Conservation (phyloP, 2,797 vertebrate genomes). For the Phataginus tetradactyla region DNA sequence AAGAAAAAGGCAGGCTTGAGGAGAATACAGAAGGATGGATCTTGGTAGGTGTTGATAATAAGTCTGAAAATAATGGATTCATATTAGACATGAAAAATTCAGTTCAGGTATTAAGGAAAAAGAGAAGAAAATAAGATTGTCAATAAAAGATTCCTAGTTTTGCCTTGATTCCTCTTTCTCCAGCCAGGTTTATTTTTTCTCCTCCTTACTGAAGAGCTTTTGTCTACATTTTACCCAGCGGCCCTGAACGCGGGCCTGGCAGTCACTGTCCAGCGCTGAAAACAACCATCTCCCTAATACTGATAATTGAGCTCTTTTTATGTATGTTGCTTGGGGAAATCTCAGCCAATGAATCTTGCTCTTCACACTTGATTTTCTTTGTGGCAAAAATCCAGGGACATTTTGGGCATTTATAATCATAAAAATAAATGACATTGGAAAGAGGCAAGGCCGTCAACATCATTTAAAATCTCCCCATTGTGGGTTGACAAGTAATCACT, state of each 20-base stretch:
- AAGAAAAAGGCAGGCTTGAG: background rate
- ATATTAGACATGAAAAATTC: background rate
- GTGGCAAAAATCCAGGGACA: background rate
- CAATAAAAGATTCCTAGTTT: background rate
- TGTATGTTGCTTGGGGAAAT: background rate
- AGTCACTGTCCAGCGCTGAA: background rate
- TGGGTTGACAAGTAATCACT: background rate
- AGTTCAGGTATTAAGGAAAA: background rate
- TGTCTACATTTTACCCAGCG: background rate
- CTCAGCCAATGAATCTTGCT: background rate
- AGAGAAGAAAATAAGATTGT: background rate
- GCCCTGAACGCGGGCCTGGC: background rate
- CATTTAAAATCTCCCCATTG: background rate
- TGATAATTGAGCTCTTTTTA: background rate
- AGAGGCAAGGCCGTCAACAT: background rate
- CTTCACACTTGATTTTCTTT: slow-evolving; percentile 28
- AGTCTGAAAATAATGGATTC: background rate
- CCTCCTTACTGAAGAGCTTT: too few relatives aligned
- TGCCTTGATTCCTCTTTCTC: background rate
- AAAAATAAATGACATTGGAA: slow-evolving; percentile 18
- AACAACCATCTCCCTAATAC: background rate
- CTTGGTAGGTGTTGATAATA: background rate
- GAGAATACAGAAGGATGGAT: background rate
- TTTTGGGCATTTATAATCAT: background rate
- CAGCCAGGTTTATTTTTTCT: background rate